phyloP scores from a whole-genome alignment of 2,888 invertebrate genomes.

The Nymphalis urticae region DNA sequence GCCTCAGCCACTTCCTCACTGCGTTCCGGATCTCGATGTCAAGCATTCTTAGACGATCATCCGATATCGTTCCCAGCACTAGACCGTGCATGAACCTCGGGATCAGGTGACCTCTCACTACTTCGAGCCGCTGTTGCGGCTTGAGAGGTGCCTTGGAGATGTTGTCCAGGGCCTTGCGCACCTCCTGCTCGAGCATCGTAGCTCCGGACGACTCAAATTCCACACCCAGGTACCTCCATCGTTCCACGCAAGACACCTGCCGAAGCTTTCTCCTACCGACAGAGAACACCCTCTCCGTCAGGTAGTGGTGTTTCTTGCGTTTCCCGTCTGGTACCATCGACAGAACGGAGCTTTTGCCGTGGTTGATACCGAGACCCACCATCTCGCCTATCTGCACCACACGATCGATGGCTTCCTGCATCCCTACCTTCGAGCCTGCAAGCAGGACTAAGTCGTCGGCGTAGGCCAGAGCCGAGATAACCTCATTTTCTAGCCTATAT shows the following conservation, averaged over 20 bases:
- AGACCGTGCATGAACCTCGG: slow-evolving; percentile 55
- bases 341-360: slow-evolving; percentile 44
- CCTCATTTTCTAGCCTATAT: slow-evolving; percentile 40
- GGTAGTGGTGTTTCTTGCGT: slow-evolving; percentile 43
- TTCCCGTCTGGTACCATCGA: slow-evolving; percentile 35
- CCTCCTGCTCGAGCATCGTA: slow-evolving; percentile 41
- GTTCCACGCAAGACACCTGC: slow-evolving; percentile 43
- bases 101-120: slow-evolving; percentile 51
- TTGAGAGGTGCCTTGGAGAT: slow-evolving; percentile 52
- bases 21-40: slow-evolving; percentile 48
- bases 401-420: slow-evolving; percentile 48
- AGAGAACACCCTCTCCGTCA: slow-evolving; percentile 35
- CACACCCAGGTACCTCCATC: slow-evolving; percentile 49
- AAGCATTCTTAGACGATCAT: slow-evolving; percentile 44
- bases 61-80: slow-evolving; percentile 46
- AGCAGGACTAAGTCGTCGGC: slow-evolving; percentile 58
- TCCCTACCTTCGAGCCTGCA: slow-evolving; percentile 46
- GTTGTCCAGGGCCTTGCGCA: slow-evolving; percentile 42
- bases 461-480: slow-evolving; percentile 51
- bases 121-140: slow-evolving; percentile 55
- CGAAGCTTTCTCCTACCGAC: slow-evolving; percentile 37
- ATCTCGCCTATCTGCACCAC: slow-evolving; percentile 31
- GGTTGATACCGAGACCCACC: slow-evolving; percentile 37
- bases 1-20: slow-evolving; percentile 45
- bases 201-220: slow-evolving; percentile 48